Percentiles rank a stretch among this genome's conserved stretches.
Conservation (phyloP, 1,140 invertebrate species). For the Vanessa atalanta region DNA sequence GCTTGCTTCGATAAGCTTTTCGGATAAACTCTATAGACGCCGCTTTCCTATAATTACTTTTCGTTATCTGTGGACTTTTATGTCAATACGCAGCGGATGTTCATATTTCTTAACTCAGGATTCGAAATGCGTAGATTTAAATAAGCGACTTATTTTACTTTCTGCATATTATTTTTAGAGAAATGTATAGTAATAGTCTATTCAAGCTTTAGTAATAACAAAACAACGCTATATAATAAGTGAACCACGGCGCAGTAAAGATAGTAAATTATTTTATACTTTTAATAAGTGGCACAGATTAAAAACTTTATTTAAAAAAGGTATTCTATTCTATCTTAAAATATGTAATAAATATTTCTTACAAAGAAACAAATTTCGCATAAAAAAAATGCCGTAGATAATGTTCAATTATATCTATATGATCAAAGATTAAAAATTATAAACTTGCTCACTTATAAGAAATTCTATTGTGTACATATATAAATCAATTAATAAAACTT, state of each 20-base stretch:
- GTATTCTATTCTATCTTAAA: not conserved
- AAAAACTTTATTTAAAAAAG: not conserved
- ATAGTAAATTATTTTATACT: not conserved
- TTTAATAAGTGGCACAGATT: not conserved
- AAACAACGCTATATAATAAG: not conserved
- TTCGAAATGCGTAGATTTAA: not conserved
- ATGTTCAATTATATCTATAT: not conserved
- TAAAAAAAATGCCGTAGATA: not conserved
- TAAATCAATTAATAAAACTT: too few relatives aligned
- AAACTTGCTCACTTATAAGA: too few relatives aligned
- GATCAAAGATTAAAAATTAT: too few relatives aligned
- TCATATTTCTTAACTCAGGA: not conserved
- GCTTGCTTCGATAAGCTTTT: slow-evolving; percentile 98
- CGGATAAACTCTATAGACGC: slow-evolving; percentile 82
- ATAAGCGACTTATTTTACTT: not conserved
- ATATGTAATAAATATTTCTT: not conserved
- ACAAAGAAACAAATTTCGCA: not conserved
- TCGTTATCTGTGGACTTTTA: not conserved
- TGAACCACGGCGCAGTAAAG: not conserved
- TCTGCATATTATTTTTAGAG: not conserved
- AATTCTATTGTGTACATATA: too few relatives aligned
- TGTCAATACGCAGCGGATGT: not conserved
- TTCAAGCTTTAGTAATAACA: not conserved
- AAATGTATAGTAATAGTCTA: not conserved
- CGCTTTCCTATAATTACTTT: not conserved